phyloP scores from a whole-genome alignment of 2,113 vertebrate species.

The Ovibos moschatus region DNA sequence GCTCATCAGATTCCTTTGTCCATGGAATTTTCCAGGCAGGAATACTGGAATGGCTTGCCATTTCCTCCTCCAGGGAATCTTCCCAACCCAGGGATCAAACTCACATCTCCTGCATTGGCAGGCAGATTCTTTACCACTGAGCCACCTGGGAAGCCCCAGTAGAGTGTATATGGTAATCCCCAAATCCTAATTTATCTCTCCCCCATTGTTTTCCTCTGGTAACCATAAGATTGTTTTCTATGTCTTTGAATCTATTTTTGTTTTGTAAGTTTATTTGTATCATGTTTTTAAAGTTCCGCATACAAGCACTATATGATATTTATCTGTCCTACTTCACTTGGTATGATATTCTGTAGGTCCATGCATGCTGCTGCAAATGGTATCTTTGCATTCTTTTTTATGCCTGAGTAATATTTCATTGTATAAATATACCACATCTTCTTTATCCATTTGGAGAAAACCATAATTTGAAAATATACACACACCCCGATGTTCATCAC shows the following conservation, averaged over 20 bases:
- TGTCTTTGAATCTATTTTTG: not conserved
- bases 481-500: fast-evolving
- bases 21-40: not conserved
- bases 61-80: not conserved
- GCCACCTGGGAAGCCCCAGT: not conserved
- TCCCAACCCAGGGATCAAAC: not conserved
- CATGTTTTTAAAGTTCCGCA: not conserved
- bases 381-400: not conserved
- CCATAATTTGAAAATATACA: not conserved
- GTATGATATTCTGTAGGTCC: not conserved
- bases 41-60: not conserved
- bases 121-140: not conserved
- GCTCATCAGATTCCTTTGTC: not conserved
- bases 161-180: not conserved
- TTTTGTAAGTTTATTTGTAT: not conserved
- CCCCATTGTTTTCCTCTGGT: not conserved
- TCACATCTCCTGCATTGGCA: not conserved
- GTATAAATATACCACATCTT: not conserved
- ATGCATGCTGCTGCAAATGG: not conserved
- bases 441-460: not conserved
- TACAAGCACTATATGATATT: not conserved
- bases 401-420: not conserved
- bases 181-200: not conserved
- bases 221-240: not conserved
- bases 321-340: not conserved